Conservation (phyloP, 2,797 vertebrate species). For the Lycodopsis pacificus region DNA sequence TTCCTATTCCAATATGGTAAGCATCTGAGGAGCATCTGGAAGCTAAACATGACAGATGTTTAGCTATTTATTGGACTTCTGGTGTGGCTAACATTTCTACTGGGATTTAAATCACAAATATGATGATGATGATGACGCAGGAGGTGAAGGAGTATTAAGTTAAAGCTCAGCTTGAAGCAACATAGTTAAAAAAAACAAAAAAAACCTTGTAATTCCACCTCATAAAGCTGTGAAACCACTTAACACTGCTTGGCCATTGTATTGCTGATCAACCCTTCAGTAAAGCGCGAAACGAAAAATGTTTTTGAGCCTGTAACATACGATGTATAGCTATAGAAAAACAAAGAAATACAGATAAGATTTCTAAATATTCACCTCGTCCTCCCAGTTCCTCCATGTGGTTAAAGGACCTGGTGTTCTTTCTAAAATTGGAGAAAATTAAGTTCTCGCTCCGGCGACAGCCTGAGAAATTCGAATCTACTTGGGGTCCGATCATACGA, state of each 20-base stretch:
- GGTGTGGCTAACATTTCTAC: conserved; percentile 26
- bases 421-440: no score
- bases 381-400: no score
- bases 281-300: not conserved
- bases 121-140: conserved; percentile 20
- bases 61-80: conserved; percentile 47
- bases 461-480: no score
- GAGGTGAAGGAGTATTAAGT: conserved; percentile 20
- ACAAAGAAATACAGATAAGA: not conserved
- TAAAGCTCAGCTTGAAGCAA: conserved; percentile 33
- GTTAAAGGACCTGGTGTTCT: no score
- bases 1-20: conserved; percentile 10
- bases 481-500: no score
- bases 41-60: conserved; percentile 56
- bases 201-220: conserved; percentile 12
- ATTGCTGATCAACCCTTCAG: not conserved
- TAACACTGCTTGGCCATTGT: conserved; percentile 14
- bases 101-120: conserved; percentile 36
- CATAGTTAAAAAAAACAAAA: not conserved
- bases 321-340: not conserved
- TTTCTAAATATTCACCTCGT: not conserved
- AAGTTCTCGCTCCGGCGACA: no score
- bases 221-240: conserved; percentile 35
- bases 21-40: conserved; percentile 15
- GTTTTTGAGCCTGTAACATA: not conserved